Conservation (phyloP, 2,888 invertebrate genomes). For the Pherbina coryleti region DNA sequence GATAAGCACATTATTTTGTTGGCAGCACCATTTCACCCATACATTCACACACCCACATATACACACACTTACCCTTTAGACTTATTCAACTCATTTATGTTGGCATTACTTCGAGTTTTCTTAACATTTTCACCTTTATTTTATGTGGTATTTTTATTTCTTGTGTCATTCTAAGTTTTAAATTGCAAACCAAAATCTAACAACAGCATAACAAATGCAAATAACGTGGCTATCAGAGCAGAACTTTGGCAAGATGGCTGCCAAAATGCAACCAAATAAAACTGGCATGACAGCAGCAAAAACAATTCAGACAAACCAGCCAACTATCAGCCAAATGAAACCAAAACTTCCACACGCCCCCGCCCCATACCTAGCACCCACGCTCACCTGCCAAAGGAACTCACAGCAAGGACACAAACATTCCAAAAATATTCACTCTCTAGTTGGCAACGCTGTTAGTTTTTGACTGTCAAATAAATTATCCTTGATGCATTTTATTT, state of each 20-base stretch:
- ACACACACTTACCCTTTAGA: too few relatives aligned
- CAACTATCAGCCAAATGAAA: neutral
- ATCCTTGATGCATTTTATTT: conserved; percentile 22
- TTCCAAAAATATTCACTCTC: neutral
- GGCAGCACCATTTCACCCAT: too few relatives aligned
- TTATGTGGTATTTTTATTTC: too few relatives aligned
- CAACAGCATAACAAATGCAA: conserved; percentile 27
- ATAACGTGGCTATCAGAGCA: conserved; percentile 23
- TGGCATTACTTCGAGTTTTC: neutral
- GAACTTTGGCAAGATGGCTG: conserved; percentile 29
- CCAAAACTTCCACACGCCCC: too few relatives aligned
- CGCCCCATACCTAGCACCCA: neutral
- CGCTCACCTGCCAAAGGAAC: neutral
- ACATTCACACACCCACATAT: too few relatives aligned
- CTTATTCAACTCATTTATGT: neutral
- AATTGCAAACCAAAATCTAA: neutral
- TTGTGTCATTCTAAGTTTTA: too few relatives aligned
- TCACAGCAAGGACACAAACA: too few relatives aligned
- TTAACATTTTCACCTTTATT: too few relatives aligned
- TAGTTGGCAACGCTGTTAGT: neutral
- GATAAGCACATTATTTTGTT: too few relatives aligned
- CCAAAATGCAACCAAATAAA: conserved; percentile 26
- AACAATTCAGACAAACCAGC: neutral
- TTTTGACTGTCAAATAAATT: conserved; percentile 30
- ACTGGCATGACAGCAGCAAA: neutral